Evolutionary conservation across 2,113 vertebrate genomes (phyloP), one percentile per base, ranked within the genome.

Genomic region (Cryptomyrus ogoouensis): DNA sequence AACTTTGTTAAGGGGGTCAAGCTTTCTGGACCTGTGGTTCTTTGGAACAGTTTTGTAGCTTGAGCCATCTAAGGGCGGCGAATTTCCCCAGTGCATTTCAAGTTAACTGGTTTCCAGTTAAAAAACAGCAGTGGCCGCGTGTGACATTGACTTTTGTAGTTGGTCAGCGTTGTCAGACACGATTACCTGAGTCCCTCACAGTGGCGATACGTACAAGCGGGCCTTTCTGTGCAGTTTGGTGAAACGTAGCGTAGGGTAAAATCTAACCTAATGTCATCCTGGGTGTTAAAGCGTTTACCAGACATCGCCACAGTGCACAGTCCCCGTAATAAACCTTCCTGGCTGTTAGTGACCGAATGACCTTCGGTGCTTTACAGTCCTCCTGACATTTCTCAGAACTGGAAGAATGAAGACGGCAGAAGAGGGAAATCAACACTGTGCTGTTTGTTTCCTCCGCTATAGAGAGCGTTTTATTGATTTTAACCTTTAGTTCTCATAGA

Each of bases 211-310:
- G 92, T 94, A 93, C 91, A 90, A 89, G 92, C 88, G 90, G 84
- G 12, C 85, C 90, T 90, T 89, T 92, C 92, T 92, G 93, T 92
- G 80, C 93, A 93, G 92, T 92, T 89, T 92, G 92, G 95, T 93
- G 94, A 93, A 92, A 94, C 93, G 92, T 93, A 93, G 94, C 95
- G 93, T 88, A 92, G 94, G 94, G 95, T 94, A 94, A 96, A 96
- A 96, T 95, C 95, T 96, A 96, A 96, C 94, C 94, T 95, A 96
- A 96, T 96, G 95, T 95, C 95, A 96, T 91, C 94, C 39, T 93
- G n/a, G 83, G 47, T 93, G 94, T 93, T 93, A 93, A 87, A 88
- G 94, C 92, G 92, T 93, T 92, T 94, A 91, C 90, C 87, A 77
- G 19, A 58, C 52, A 39, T 56, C 24, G 91, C 92, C 92, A 93